phyloP scores from a whole-genome alignment of 2,113 vertebrate genomes.

The Xyrauchen texanus region DNA sequence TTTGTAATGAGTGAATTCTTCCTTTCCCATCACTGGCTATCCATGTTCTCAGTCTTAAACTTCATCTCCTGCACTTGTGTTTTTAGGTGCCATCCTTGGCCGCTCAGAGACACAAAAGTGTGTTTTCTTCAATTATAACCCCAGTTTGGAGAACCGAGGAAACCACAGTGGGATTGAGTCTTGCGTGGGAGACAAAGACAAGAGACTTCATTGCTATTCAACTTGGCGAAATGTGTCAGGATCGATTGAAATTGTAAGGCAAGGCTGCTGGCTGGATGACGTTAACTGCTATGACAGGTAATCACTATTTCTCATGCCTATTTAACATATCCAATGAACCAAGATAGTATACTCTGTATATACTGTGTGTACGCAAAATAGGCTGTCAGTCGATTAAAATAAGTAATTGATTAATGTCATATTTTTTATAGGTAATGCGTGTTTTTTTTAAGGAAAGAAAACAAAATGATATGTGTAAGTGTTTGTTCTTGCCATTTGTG shows the following conservation, averaged over 20 bases:
- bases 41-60: background rate
- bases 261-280: slow-evolving; percentile 98
- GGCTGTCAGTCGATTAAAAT: no score
- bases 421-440: background rate
- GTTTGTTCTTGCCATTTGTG: no score
- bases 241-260: slow-evolving; percentile 89
- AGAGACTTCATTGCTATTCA: slow-evolving; percentile 93
- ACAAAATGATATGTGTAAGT: no score
- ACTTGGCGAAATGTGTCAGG: slow-evolving; percentile 97
- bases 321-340: background rate
- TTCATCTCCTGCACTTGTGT: slow-evolving; percentile 17
- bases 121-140: slow-evolving; percentile 85
- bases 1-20: no score
- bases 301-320: background rate
- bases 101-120: slow-evolving; percentile 97
- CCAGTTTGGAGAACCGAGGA: slow-evolving; percentile 92
- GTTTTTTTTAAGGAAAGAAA: no score
- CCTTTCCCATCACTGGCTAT: no score
- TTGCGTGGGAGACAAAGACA: slow-evolving; percentile 93
- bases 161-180: slow-evolving; percentile 89
- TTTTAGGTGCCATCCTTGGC: slow-evolving; percentile 93
- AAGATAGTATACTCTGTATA: background rate
- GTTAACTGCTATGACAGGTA: slow-evolving; percentile 97
- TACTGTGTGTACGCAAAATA: no score
- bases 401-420: no score